Conservation (phyloP, 2,888 invertebrate species). For the Dysmachus trigonus region DNA sequence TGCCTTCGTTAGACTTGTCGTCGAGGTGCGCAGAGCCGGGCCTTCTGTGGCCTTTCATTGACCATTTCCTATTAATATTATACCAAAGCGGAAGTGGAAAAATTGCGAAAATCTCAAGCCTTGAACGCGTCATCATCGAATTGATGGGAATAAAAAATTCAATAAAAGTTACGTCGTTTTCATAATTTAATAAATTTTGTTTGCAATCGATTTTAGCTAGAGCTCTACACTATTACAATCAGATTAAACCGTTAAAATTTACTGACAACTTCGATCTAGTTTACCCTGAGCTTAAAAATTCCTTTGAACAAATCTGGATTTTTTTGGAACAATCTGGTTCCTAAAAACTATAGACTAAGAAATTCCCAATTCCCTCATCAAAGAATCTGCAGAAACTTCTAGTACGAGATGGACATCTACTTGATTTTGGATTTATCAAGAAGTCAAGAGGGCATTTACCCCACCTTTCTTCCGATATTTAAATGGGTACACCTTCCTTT, state of each 20-base stretch:
- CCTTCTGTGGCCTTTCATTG: slow-evolving; percentile 17
- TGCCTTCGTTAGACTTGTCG: background rate
- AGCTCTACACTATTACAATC: background rate
- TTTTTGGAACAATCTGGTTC: background rate
- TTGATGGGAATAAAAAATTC: slow-evolving; percentile 10
- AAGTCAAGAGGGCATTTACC: background rate
- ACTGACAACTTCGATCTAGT: background rate
- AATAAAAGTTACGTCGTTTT: slow-evolving; percentile 17
- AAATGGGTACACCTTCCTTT: background rate
- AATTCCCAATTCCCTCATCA: background rate
- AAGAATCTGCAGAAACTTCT: background rate
- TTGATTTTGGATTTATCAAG: background rate
- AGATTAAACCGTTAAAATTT: background rate
- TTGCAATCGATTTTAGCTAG: background rate
- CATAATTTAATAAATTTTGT: background rate
- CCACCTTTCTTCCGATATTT: background rate
- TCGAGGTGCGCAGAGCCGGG: slow-evolving; percentile 1
- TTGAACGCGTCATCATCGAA: background rate
- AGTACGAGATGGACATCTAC: background rate
- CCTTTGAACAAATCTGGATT: background rate
- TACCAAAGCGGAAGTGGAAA: slow-evolving; percentile 31
- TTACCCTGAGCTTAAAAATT: background rate
- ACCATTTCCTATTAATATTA: slow-evolving; percentile 31
- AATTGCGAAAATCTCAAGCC: slow-evolving; percentile 41
- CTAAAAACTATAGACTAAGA: background rate